A percentile compares a stretch with the other conserved stretches of the same genome.
phyloP scores from a whole-genome alignment of 1,140 invertebrate genomes.

The Ostrea edulis region DNA sequence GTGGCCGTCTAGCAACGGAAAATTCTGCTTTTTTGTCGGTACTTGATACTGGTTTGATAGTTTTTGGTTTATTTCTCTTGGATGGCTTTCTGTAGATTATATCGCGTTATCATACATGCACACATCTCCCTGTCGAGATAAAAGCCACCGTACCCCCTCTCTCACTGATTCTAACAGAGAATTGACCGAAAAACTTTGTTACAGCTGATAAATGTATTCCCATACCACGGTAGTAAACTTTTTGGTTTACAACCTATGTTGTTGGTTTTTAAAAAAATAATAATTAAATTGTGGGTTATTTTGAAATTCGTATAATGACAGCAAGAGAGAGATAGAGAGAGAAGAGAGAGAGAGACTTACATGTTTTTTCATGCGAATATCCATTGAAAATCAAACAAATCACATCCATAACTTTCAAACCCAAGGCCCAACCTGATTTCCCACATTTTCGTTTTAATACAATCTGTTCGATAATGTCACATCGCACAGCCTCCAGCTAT shows the following conservation, averaged over 20 bases:
- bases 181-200: not conserved
- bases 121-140: not conserved
- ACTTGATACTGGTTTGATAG: conserved; percentile 17
- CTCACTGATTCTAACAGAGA: not conserved
- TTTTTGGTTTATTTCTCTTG: not conserved
- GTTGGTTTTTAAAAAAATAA: too few relatives aligned
- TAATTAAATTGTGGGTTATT: too few relatives aligned
- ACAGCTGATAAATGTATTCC: not conserved
- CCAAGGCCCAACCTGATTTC: not conserved
- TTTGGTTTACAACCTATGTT: too few relatives aligned
- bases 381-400: not conserved
- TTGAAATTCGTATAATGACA: not conserved
- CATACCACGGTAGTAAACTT: not conserved
- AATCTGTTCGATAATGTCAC: conserved; percentile 34
- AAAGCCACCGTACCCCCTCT: not conserved
- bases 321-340: conserved; percentile 14
- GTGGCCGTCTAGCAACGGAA: not conserved
- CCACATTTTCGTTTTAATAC: not conserved
- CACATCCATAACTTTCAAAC: not conserved
- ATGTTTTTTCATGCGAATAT: not conserved
- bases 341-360: conserved; percentile 16
- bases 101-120: not conserved
- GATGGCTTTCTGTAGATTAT: not conserved
- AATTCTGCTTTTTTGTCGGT: not conserved
- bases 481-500: not conserved